Evolutionary conservation across 2,113 vertebrate genomes (phyloP), one percentile per base, ranked within the genome.

Genomic region (Isurus oxyrinchus): DNA sequence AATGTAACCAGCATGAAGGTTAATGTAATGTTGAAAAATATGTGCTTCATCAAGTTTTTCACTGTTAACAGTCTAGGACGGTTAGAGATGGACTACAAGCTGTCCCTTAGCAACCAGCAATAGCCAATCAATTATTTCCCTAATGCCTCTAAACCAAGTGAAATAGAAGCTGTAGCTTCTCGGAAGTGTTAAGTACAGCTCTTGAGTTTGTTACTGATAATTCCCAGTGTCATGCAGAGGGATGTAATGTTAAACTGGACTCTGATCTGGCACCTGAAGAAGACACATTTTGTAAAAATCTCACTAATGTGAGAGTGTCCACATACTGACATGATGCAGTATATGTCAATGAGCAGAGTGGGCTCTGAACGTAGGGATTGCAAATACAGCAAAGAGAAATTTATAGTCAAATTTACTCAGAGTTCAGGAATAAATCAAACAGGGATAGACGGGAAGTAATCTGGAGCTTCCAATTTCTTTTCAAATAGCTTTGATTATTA

Each of bases 1-100:
- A 44, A 19, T 66, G 90, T 40, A 40, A 63, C 35, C 35, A 66
- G 90, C 31, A 63, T 94, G 90, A 94, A 94, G 59, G 90, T 94
- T 94, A 94, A 94, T 94, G 59, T 94, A n/a, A 94, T 66, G 90
- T 40, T 94, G 59, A 40, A 66, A 94, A 94, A 40, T 94, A 63
- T 49, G 61, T 40, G n/a, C 90, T 94, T 94, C 57, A 94, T 94
- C 90, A 63, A 66, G 40, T 94, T 63, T 94, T 63, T 94, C 90
- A 94, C 59, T 63, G 59, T 44, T 94, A 63, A 66, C 59, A 6
- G 21, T 63, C 59, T 94, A 14, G 35, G 90, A 40, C 21, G n/a
- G 31, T 63, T 94, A 63, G 61, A 63, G 90, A 66, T 94, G 59
- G 59, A 11, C 31, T 23, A 40, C 59, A 63, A 63, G 2, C 59